phyloP scores from a whole-genome alignment of 1,140 invertebrate species.

The Pogonomyrmex barbatus region DNA sequence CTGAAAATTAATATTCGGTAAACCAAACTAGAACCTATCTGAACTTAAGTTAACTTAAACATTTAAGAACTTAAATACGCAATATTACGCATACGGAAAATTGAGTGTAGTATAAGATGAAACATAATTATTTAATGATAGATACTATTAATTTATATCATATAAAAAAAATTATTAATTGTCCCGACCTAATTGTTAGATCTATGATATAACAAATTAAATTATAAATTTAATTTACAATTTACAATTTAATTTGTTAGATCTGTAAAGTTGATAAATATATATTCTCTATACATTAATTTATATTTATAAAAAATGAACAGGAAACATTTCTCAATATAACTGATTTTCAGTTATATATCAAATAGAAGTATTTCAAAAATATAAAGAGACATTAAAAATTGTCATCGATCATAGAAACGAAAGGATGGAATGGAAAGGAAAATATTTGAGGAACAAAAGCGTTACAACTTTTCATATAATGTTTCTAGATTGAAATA shows the following conservation, averaged over 20 bases:
- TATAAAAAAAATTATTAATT: too few species aligned
- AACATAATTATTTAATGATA: not conserved
- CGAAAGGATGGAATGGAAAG: too few species aligned
- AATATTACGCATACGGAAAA: too few species aligned
- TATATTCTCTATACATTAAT: not conserved
- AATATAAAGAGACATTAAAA: not conserved
- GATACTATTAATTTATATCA: not conserved
- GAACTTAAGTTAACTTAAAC: not conserved
- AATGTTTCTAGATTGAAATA: not conserved
- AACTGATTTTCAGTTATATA: too few species aligned
- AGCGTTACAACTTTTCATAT: not conserved
- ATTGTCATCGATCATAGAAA: not conserved
- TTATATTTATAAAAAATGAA: not conserved
- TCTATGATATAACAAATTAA: too few species aligned
- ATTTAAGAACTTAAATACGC: not conserved
- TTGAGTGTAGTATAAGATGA: not conserved
- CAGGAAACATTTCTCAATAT: not conserved
- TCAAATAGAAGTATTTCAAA: not conserved
- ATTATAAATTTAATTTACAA: too few species aligned
- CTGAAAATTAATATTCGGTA: constrained; percentile 1
- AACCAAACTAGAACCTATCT: not conserved
- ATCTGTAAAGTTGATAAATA: not conserved
- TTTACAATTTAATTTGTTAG: not conserved
- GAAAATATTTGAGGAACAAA: not conserved
- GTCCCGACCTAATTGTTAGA: too few species aligned